A percentile compares a stretch with the other conserved stretches of the same genome.
Conservation (phyloP, 2,113 vertebrate genomes). For the Myanophis thanlyinensis region DNA sequence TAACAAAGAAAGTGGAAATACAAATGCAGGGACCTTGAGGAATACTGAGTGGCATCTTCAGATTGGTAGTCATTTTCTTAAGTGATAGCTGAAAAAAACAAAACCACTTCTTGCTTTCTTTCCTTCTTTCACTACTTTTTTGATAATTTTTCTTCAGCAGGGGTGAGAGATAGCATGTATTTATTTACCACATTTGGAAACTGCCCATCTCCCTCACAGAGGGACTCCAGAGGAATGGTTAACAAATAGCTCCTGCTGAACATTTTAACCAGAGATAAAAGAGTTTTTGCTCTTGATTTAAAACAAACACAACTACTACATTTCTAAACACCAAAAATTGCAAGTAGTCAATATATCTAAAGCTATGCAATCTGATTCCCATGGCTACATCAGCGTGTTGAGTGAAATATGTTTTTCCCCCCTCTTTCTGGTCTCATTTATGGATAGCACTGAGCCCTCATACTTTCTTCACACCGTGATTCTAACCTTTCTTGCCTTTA, state of each 20-base stretch:
- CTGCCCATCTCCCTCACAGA: background rate
- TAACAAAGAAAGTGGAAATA: constrained; percentile 48
- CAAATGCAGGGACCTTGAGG: constrained; percentile 17
- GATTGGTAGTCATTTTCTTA: background rate
- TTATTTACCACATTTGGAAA: background rate
- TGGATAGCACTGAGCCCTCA: background rate
- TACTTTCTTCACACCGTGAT: background rate
- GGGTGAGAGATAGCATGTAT: background rate
- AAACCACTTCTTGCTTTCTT: background rate
- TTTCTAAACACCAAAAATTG: background rate
- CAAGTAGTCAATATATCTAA: background rate
- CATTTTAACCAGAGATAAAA: background rate
- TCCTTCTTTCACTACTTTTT: background rate
- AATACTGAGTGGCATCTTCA: background rate
- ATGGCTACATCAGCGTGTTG: background rate
- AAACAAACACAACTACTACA: background rate
- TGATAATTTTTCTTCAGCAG: background rate
- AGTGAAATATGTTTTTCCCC: background rate
- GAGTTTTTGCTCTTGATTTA: background rate
- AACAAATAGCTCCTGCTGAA: background rate
- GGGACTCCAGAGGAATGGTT: background rate
- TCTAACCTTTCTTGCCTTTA: background rate
- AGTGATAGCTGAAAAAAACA: background rate
- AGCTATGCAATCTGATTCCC: background rate
- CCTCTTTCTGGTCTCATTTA: background rate